A percentile compares a stretch with the other conserved stretches of the same genome.
phyloP scores from a whole-genome alignment of 2,888 invertebrate species.

The Drosophila siamana region DNA sequence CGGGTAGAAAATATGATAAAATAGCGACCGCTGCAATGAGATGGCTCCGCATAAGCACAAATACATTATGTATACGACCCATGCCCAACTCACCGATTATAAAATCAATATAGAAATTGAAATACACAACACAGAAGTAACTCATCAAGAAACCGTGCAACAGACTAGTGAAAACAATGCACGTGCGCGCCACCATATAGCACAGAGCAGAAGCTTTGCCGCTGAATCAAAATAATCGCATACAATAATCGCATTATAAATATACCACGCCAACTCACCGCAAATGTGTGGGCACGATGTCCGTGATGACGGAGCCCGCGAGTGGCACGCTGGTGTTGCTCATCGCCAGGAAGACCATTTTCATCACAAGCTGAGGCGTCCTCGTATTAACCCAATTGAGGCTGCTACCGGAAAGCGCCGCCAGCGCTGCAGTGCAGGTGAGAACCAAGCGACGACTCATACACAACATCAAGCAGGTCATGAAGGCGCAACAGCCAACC shows the following conservation, averaged over 20 bases:
- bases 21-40: slow-evolving; percentile 7
- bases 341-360: no score
- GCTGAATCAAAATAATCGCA: neutral
- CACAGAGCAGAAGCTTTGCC: neutral
- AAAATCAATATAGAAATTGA: neutral
- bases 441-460: no score
- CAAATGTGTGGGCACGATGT: no score
- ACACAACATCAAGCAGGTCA: no score
- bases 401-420: no score
- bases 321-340: no score
- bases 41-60: neutral
- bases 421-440: no score
- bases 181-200: neutral
- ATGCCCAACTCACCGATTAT: slow-evolving; percentile 21
- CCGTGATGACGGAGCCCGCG: no score
- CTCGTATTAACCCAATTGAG: no score
- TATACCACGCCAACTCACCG: no score
- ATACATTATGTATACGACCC: neutral
- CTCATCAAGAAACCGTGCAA: slow-evolving; percentile 18
- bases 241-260: neutral
- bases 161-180: neutral
- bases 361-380: no score
- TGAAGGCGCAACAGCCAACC: no score
- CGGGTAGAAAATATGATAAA: neutral
- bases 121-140: slow-evolving; percentile 8